These are phyloP conservation scores for Leptinotarsa rubiginosa DNA, from an alignment of 2,888 invertebrate genomes.

Conservation along the genomic window DNA sequence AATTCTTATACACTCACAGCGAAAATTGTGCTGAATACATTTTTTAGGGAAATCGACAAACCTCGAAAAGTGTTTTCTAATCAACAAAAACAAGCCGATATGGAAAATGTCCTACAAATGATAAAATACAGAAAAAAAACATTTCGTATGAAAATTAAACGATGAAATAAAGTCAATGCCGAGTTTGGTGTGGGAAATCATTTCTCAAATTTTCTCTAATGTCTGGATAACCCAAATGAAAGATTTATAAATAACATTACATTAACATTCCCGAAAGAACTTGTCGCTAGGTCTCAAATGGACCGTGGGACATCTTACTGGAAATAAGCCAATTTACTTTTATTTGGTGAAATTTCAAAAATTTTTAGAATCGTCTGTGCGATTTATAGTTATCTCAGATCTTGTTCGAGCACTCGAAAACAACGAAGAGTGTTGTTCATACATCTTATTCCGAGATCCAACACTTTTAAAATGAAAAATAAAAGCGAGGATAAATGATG, in stretches of 20 bases:
- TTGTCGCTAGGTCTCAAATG: slow-evolving; percentile 34
- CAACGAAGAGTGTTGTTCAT: slow-evolving; percentile 36
- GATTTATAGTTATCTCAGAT: slow-evolving; percentile 36
- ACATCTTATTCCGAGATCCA: slow-evolving; percentile 24
- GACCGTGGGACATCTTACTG: slow-evolving; percentile 34
- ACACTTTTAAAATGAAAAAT: slow-evolving; percentile 26
- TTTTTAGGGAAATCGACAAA: too few species aligned
- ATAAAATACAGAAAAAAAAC: too few species aligned
- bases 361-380: slow-evolving; percentile 35
- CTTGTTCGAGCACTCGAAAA: slow-evolving; percentile 33
- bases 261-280: slow-evolving; percentile 38
- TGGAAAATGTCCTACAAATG: too few species aligned
- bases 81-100: too few species aligned
- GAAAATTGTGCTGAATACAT: too few species aligned
- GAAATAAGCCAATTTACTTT: slow-evolving; percentile 37
- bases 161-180: not conserved
- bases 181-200: not conserved
- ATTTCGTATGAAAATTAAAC: too few species aligned
- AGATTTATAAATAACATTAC: slow-evolving; percentile 35
- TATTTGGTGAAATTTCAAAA: slow-evolving; percentile 37
- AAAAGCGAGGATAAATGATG: slow-evolving; percentile 25
- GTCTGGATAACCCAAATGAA: slow-evolving; percentile 10
- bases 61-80: too few species aligned
- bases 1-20: too few species aligned
- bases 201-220: not conserved